Evolutionary conservation across 2,113 vertebrate species (phyloP).

Genomic region (Rafetus swinhoei): DNA sequence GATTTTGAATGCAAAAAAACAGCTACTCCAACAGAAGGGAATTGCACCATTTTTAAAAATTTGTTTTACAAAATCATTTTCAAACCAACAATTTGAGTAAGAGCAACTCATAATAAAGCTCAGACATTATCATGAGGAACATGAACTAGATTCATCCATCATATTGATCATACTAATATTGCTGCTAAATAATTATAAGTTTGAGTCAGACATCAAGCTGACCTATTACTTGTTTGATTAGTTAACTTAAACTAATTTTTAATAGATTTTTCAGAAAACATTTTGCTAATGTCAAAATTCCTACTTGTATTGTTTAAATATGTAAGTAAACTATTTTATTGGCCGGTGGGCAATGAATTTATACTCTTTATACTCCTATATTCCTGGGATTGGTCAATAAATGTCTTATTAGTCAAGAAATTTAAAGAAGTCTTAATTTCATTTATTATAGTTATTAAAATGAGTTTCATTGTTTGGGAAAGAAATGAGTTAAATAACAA

Average conservation of each 20-base stretch:
- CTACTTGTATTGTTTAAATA: neutral
- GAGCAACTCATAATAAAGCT: neutral
- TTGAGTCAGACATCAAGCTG: neutral
- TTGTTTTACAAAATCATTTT: conserved; percentile 38
- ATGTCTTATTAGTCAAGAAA: neutral
- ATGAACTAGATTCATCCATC: conserved; percentile 1
- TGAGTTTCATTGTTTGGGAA: neutral
- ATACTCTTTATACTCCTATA: neutral
- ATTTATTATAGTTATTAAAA: neutral
- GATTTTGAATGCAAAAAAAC: neutral
- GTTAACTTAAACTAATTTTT: neutral
- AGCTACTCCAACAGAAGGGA: neutral
- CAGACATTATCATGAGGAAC: conserved; percentile 6
- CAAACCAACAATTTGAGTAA: conserved; percentile 30
- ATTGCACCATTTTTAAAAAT: no score
- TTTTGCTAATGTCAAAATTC: neutral
- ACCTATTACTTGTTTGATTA: neutral
- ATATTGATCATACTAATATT: conserved; percentile 1
- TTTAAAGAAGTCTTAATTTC: accelerated
- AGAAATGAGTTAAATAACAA: neutral
- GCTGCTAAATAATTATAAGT: conserved; percentile 20
- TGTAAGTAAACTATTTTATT: neutral
- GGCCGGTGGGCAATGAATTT: neutral
- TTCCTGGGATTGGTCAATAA: neutral
- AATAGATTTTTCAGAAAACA: neutral